phyloP scores from a whole-genome alignment of 2,113 vertebrate species.

The Hyaena hyaena region DNA sequence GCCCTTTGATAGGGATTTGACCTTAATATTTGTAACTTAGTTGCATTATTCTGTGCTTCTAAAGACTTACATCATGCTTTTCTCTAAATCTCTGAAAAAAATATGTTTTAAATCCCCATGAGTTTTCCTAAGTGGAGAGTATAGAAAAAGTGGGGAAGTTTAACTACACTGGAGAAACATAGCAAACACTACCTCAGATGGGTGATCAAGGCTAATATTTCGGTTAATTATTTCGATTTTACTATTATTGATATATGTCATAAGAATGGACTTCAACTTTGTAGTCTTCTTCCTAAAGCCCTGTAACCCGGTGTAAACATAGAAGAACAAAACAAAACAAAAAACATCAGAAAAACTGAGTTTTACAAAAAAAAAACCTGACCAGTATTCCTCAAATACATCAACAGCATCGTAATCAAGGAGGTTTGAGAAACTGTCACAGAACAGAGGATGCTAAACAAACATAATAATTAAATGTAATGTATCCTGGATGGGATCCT shows the following conservation, averaged over 20 bases:
- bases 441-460: not conserved
- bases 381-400: not conserved
- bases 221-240: not conserved
- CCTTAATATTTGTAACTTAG: not conserved
- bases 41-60: not conserved
- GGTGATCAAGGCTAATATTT: not conserved
- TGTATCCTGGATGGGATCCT: not conserved
- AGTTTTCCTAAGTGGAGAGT: not conserved
- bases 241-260: not conserved
- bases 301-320: accelerated
- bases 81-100: not conserved
- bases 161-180: not conserved
- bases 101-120: not conserved
- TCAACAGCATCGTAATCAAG: not conserved
- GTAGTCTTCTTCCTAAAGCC: not conserved
- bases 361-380: not conserved
- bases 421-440: not conserved
- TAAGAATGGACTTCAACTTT: not conserved
- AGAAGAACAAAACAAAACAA: not conserved
- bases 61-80: not conserved
- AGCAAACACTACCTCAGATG: not conserved
- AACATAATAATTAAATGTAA: not conserved
- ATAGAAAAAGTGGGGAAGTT: not conserved
- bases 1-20: not conserved
- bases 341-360: not conserved